Evolutionary conservation across 2,113 vertebrate species (phyloP).

Genomic region (Cryptomyrus ogoouensis): DNA sequence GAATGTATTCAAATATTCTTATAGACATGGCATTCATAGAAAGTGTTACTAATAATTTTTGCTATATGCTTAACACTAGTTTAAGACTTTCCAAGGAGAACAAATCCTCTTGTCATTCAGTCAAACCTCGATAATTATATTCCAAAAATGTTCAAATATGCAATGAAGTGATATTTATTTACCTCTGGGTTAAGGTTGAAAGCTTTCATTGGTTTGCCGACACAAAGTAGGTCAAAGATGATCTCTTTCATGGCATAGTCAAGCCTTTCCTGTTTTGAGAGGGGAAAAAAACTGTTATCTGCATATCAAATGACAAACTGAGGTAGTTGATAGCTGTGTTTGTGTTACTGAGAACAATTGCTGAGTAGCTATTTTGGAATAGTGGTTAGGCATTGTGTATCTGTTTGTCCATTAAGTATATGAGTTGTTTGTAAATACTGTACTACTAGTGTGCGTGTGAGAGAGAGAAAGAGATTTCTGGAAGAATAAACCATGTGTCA

Average conservation of each 20-base stretch:
- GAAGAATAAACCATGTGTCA: neutral
- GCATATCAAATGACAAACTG: neutral
- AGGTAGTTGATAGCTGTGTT: neutral
- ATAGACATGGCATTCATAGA: neutral
- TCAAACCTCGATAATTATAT: neutral
- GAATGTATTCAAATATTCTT: neutral
- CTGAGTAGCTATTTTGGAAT: neutral
- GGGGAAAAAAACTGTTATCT: constrained; percentile 11
- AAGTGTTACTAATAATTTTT: neutral
- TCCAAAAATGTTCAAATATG: neutral
- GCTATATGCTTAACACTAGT: neutral
- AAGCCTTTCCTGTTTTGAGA: constrained; percentile 76
- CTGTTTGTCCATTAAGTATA: neutral
- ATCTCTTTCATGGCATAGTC: constrained; percentile 99
- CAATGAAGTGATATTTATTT: constrained; percentile 30
- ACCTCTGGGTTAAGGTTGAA: constrained; percentile 99
- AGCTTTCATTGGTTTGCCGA: constrained; percentile 94
- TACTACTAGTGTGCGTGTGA: neutral
- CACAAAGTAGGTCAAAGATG: constrained; percentile 94
- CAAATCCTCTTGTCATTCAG: neutral
- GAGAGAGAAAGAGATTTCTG: neutral
- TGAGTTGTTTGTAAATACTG: neutral
- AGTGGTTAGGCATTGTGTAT: neutral
- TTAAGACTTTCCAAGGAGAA: neutral
- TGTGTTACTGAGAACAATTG: neutral